Percentiles rank a stretch among this genome's conserved stretches.
phyloP scores from a whole-genome alignment of 2,797 vertebrate genomes.

The Brachyalestes nurse region DNA sequence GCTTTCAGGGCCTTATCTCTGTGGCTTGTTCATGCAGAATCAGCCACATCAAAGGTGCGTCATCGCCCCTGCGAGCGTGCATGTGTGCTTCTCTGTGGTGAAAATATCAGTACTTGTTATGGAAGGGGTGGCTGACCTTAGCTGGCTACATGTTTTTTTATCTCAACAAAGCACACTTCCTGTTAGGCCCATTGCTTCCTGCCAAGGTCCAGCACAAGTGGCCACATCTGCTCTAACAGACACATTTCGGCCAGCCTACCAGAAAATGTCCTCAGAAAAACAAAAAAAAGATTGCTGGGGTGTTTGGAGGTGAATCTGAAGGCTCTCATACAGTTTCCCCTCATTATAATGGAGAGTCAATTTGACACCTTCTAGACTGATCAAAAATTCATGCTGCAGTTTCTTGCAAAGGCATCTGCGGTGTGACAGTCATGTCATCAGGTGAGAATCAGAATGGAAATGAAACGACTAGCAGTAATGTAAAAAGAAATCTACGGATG shows the following conservation, averaged over 20 bases:
- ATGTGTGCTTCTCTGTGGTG: slow-evolving; percentile 41
- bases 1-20: slow-evolving; percentile 41
- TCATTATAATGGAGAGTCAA: not conserved
- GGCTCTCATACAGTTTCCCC: slow-evolving; percentile 1
- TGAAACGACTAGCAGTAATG: not conserved
- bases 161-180: slow-evolving; percentile 65
- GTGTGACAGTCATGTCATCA: not conserved
- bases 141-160: slow-evolving; percentile 57
- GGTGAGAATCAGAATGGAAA: not conserved
- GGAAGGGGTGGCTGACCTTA: slow-evolving; percentile 53
- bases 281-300: not conserved
- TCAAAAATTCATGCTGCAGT: not conserved
- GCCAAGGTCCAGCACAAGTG: slow-evolving; percentile 47
- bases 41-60: slow-evolving; percentile 60
- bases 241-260: slow-evolving; percentile 21
- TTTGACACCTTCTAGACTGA: not conserved
- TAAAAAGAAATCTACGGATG: too few species aligned
- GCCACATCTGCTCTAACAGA: slow-evolving; percentile 57
- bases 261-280: slow-evolving; percentile 25
- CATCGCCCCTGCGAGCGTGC: slow-evolving; percentile 26
- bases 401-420: not conserved
- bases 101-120: slow-evolving; percentile 52
- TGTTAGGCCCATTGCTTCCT: slow-evolving; percentile 57
- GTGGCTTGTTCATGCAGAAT: slow-evolving; percentile 54
- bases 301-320: not conserved